phyloP scores from a whole-genome alignment of 2,888 invertebrate genomes.

The Cheilosia soror region DNA sequence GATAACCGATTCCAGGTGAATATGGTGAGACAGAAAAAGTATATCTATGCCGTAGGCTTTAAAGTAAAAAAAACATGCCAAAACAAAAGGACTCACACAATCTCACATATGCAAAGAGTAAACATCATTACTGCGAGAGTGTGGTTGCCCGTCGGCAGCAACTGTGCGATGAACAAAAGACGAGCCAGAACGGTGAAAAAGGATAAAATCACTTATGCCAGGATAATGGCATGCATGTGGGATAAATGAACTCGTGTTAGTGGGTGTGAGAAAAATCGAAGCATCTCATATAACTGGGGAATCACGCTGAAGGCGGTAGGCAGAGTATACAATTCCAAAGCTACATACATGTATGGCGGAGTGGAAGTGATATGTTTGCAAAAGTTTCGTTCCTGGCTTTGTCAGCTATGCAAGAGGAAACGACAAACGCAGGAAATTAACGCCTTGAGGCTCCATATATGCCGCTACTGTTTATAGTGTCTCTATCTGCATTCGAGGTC shows the following conservation, averaged over 20 bases:
- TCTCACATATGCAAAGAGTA: constrained; percentile 41
- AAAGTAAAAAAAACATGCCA: constrained; percentile 46
- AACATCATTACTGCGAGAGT: constrained; percentile 65
- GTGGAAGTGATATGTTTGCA: constrained; percentile 20
- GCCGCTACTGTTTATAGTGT: constrained; percentile 10
- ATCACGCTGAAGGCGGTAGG: constrained; percentile 42
- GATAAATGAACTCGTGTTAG: constrained; percentile 62
- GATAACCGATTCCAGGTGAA: constrained; percentile 65
- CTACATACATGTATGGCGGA: neutral
- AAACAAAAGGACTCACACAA: constrained; percentile 45
- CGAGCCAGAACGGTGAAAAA: constrained; percentile 8
- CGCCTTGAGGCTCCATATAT: constrained; percentile 41
- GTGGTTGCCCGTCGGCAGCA: constrained; percentile 51
- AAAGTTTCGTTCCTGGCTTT: constrained; percentile 38
- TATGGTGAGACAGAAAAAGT: neutral
- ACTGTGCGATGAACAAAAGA: constrained; percentile 36
- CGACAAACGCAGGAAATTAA: constrained; percentile 65
- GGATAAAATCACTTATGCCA: constrained; percentile 63
- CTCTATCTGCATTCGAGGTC: neutral
- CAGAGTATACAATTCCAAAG: neutral
- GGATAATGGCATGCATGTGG: constrained; percentile 66
- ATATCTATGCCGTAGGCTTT: constrained; percentile 30
- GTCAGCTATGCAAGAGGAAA: constrained; percentile 46
- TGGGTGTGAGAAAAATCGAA: constrained; percentile 59
- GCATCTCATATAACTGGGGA: constrained; percentile 40